These are phyloP conservation scores for Etheostoma cragini DNA, from an alignment of 2,113 vertebrate species.

Conservation along the genomic window DNA sequence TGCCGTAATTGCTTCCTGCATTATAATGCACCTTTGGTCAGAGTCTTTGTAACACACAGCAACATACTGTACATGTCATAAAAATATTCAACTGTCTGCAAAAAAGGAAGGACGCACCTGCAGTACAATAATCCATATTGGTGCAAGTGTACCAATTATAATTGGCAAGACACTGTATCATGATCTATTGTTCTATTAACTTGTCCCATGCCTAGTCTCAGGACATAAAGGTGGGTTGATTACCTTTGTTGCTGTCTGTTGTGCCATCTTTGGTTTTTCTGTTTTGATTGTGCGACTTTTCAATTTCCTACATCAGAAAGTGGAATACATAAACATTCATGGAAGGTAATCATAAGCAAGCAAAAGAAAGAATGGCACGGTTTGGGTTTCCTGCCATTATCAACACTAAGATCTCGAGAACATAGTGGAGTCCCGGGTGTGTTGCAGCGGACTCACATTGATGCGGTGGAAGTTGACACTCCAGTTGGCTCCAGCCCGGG, in stretches of 20 bases:
- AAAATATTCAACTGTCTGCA: background rate
- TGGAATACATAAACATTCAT: conserved; percentile 10
- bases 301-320: conserved; percentile 90
- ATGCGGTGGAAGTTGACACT: conserved; percentile 98
- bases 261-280: conserved; percentile 98
- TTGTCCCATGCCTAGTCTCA: background rate
- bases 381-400: background rate
- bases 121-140: background rate
- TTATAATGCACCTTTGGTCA: background rate
- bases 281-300: conserved; percentile 98
- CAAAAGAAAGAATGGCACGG: background rate
- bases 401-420: conserved; percentile 23
- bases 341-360: background rate
- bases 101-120: background rate
- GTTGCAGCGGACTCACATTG: conserved; percentile 86
- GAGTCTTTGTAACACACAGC: too few species aligned
- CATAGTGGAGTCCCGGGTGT: conserved; percentile 9
- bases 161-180: background rate
- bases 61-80: too few species aligned
- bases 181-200: background rate
- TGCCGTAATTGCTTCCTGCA: background rate
- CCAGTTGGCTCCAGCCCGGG: conserved; percentile 97
- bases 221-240: background rate
- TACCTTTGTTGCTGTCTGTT: conserved; percentile 96
- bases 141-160: background rate